Evolutionary conservation across 2,797 vertebrate species (phyloP), one percentile per base, ranked within the genome.

Genomic region (Mallotus villosus): DNA sequence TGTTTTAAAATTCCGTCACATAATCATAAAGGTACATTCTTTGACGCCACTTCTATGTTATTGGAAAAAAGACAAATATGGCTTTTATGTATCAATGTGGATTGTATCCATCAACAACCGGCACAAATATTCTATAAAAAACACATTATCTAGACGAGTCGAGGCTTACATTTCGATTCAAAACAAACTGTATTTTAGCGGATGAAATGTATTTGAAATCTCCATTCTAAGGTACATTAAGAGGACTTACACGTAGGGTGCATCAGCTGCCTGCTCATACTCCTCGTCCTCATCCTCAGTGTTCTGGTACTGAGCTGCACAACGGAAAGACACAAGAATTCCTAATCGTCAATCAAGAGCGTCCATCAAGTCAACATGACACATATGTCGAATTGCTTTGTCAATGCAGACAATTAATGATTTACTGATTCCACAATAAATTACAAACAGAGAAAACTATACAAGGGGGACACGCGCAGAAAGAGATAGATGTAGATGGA

Each of bases 221-320:
- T 51, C 1, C 16, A 51, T 14, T 51, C 17, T 53, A 53, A 53
- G 19, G 17, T n/a, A 53, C 17, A n/a, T 17, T 55, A n/a, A n/a
- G 51, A 55, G 51, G 51, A 75, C 74, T 76, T 22, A 76, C 74
- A 76, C 62, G 58, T 76, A 76, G 4, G 51, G 51, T 3, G 51
- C 51, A n/a, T 55, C 19, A 17, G 51, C 4, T 55, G 14, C 65
- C 70, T 53, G 61, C 32, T 72, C 64, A 57, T 51, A 4, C 5
- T 74, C 61, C 16, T 71, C 60, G 17, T 74, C 65, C 27, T 22
- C 37, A 37, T 60, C 25, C 17, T 61, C 65, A 25, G 16, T 11
- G 24, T 65, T 72, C 9, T 63, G 49, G 16, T 68, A 80, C 79
- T 86, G 71, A 78, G 74, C 67, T 63, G 73, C 74, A 67, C 78